Conservation (phyloP, 2,888 invertebrate genomes). For the Alsophila aescularia region DNA sequence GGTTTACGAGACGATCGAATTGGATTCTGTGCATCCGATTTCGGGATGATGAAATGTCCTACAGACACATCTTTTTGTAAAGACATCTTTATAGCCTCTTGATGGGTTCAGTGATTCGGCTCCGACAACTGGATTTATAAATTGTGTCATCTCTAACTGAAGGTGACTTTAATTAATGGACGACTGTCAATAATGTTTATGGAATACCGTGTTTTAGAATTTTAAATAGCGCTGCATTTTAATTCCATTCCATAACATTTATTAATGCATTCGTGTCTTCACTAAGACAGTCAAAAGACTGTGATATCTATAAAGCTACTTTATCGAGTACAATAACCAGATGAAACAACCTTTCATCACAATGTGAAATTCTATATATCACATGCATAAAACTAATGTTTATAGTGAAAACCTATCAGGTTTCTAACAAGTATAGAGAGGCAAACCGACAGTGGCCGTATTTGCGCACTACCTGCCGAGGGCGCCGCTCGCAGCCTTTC, state of each 20-base stretch:
- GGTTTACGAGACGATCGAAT: slow-evolving; percentile 58
- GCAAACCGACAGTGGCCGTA: slow-evolving; percentile 49
- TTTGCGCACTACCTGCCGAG: slow-evolving; percentile 55
- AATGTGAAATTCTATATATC: slow-evolving; percentile 69
- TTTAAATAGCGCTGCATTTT: slow-evolving; percentile 10
- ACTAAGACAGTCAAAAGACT: background rate
- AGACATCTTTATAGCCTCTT: slow-evolving; percentile 32
- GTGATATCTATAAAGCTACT: slow-evolving; percentile 2
- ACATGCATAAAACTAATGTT: slow-evolving; percentile 66
- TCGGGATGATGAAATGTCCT: slow-evolving; percentile 28
- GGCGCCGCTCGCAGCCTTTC: slow-evolving; percentile 46
- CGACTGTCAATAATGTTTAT: slow-evolving; percentile 18
- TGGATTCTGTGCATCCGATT: slow-evolving; percentile 39
- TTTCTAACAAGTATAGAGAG: slow-evolving; percentile 69
- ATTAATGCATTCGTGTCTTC: slow-evolving; percentile 9
- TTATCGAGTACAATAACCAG: slow-evolving; percentile 47
- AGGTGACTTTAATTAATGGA: slow-evolving; percentile 19
- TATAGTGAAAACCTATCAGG: slow-evolving; percentile 76
- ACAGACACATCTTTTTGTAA: slow-evolving; percentile 29
- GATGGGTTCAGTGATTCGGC: slow-evolving; percentile 18
- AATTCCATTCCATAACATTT: slow-evolving; percentile 6
- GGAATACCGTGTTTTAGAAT: slow-evolving; percentile 8
- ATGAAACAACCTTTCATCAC: slow-evolving; percentile 57
- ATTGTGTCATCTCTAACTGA: slow-evolving; percentile 11
- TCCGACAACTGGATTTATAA: slow-evolving; percentile 11